A percentile compares a stretch with the other conserved stretches of the same genome.
These are phyloP conservation scores for Hafferia zeledoni DNA, from an alignment of 2,797 vertebrate species.

Conservation along the genomic window DNA sequence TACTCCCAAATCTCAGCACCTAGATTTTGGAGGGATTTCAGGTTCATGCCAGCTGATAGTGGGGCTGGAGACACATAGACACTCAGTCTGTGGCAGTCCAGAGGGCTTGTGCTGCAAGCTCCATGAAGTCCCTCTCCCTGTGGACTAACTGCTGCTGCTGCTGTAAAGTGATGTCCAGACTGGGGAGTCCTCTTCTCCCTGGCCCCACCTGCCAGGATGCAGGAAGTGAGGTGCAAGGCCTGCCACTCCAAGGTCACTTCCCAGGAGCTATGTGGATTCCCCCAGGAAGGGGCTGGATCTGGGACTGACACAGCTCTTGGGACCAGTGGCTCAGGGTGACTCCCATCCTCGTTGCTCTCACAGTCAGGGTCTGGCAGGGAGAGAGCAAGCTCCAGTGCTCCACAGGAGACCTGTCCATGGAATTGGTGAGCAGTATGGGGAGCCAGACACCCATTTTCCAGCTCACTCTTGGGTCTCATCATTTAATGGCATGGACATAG, in stretches of 20 bases:
- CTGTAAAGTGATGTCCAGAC: not conserved
- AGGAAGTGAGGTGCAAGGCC: not conserved
- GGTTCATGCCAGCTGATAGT: not conserved
- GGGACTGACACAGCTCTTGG: fast-evolving
- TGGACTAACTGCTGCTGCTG: not conserved
- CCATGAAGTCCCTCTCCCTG: not conserved
- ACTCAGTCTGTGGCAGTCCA: not conserved
- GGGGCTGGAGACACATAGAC: not conserved
- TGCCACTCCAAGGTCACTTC: not conserved
- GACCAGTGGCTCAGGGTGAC: not conserved
- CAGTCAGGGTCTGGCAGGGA: not conserved
- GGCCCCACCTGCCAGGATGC: not conserved
- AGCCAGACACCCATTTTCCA: not conserved
- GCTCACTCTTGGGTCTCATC: not conserved
- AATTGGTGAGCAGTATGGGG: not conserved
- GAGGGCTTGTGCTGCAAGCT: not conserved
- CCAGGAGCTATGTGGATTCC: not conserved
- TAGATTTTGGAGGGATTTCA: not conserved
- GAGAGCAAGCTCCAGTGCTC: not conserved
- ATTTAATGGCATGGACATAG: not conserved
- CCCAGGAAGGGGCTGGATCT: not conserved
- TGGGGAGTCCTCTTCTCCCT: not conserved
- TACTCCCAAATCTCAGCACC: not conserved
- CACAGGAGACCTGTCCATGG: not conserved
- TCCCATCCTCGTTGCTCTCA: not conserved